Evolutionary conservation across 2,797 vertebrate genomes (phyloP), one percentile per base, ranked within the genome.

Genomic region (Micrastur ruficollis): DNA sequence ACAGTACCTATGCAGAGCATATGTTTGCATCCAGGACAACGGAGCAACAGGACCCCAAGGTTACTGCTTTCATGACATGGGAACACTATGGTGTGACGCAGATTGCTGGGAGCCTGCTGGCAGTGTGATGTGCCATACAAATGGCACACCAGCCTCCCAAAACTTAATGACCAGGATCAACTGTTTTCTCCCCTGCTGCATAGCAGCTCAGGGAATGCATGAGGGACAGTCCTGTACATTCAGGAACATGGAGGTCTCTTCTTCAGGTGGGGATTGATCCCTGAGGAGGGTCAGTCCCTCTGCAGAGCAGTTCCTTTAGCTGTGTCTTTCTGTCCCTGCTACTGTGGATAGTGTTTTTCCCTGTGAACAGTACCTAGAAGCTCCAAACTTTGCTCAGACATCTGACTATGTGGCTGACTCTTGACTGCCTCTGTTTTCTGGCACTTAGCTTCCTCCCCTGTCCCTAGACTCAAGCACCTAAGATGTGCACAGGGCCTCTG

Each of bases 1-100:
- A 58, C 5, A 75, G 42, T 2, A 63, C 55, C 5, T 63, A 34
- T 0, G 0, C 34, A 85, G 42, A 83, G 26, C 8, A 21, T 4
- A 1, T 27, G 23, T 52, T 76, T 86, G n/a, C 59, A 42, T 65
- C 40, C 67, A 59, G 65, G 86, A 70, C 40, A 66, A 53, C 2
- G 0, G 32, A 84, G 63, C 73, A 88, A 67, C 56, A 94, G 49
- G 80, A 86, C 6, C 8, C 23, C 31, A 3, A 23, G 40, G n/a
- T 56, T 76, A 23, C 59, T 21, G 84, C 47, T 76, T 14, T 63
- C 23, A 23, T 42, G 65, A n/a, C 56, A n/a, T 4, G 27, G 47
- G 31, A 93, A 14, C 29, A 5, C 6, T 12, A 11, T 1, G 3
- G 25, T 36, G n/a, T 52, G 76, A 58, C 2, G 3, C 3, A 25